phyloP scores from a whole-genome alignment of 2,113 vertebrate genomes.

The Raja brachyura region DNA sequence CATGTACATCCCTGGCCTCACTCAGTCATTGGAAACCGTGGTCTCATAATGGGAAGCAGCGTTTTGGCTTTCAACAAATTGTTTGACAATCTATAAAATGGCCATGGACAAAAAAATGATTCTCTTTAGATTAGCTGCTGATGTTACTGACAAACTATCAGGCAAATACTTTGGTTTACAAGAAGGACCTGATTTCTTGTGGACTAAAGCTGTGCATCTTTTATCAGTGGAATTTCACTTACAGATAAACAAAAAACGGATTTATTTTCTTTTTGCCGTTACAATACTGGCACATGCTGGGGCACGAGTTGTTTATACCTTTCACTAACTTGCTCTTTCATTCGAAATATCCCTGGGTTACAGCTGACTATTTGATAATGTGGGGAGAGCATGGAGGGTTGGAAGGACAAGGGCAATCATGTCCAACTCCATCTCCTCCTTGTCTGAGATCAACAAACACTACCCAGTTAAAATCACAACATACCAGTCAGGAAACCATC shows the following conservation, averaged over 20 bases:
- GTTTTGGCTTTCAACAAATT: neutral
- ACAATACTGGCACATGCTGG: neutral
- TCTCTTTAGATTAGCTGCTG: neutral
- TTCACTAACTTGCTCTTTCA: neutral
- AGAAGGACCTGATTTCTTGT: neutral
- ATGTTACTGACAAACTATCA: neutral
- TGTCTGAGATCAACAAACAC: neutral
- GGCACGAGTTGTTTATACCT: no score
- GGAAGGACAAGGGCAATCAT: neutral
- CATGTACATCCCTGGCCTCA: neutral
- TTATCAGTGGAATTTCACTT: conserved; percentile 2
- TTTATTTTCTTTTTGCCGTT: no score
- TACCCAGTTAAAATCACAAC: neutral
- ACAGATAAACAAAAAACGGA: neutral
- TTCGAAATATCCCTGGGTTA: neutral
- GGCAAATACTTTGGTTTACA: neutral
- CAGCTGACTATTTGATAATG: neutral
- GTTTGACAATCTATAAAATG: neutral
- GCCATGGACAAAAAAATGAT: neutral
- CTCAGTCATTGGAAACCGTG: neutral
- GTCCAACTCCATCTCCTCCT: neutral
- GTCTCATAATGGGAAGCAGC: neutral
- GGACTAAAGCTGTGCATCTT: neutral
- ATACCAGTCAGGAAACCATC: neutral
- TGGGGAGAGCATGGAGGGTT: neutral